These are phyloP conservation scores for Leptinotarsa lineolata DNA, from an alignment of 1,140 invertebrate species.

Conservation along the genomic window DNA sequence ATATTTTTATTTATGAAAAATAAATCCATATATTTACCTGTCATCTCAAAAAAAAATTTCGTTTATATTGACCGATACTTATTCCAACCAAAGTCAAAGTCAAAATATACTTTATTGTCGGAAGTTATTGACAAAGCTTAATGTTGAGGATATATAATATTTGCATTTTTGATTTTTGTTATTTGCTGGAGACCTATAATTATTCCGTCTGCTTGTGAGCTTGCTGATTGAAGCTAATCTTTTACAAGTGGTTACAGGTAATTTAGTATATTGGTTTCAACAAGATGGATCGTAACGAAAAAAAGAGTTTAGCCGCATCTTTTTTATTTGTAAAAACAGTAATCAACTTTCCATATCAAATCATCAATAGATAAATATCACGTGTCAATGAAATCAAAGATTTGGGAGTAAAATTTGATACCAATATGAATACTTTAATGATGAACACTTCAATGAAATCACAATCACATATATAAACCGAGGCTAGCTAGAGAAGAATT, in stretches of 20 bases:
- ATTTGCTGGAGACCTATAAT: conserved; percentile 2
- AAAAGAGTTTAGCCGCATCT: conserved; percentile 1
- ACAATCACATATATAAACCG: conserved; percentile 15
- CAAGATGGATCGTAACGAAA: background rate
- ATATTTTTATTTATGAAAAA: too few species aligned
- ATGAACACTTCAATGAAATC: conserved; percentile 9
- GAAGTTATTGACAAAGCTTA: too few species aligned
- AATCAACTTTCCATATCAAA: conserved; percentile 14
- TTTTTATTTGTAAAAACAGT: background rate
- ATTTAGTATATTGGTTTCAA: conserved; percentile 8
- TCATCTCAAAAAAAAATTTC: too few species aligned
- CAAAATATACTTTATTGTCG: too few species aligned
- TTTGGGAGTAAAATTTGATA: conserved; percentile 8
- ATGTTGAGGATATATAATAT: too few species aligned
- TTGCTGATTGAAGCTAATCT: background rate
- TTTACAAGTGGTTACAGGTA: background rate
- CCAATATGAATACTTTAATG: background rate
- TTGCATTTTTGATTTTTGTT: too few species aligned
- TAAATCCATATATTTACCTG: too few species aligned
- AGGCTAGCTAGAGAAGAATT: conserved; percentile 14
- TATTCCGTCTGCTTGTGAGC: conserved; percentile 15
- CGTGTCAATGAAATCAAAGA: too few species aligned
- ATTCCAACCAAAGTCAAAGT: too few species aligned
- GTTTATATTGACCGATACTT: too few species aligned
- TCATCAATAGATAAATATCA: conserved; percentile 1